phyloP scores from a whole-genome alignment of 2,113 vertebrate species.

The Hemiscyllium ocellatum region DNA sequence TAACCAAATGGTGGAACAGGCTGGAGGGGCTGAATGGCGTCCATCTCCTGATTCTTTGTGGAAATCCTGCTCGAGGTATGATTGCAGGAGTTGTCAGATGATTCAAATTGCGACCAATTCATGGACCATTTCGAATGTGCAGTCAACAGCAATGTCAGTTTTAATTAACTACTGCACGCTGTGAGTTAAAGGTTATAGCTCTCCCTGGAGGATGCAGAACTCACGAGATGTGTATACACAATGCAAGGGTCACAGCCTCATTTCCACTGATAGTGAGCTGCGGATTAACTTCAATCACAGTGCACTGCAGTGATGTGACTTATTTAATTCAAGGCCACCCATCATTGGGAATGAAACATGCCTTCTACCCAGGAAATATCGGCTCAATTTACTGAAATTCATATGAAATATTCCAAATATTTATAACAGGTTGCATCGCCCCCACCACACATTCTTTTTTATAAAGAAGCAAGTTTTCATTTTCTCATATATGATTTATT shows the following conservation, averaged over 20 bases:
- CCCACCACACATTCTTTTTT: neutral
- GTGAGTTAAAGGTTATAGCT: constrained; percentile 17
- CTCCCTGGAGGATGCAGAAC: neutral
- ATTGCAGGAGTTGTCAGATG: neutral
- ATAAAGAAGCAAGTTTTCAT: neutral
- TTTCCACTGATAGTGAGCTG: constrained; percentile 6
- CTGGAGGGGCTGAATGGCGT: neutral
- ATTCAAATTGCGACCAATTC: neutral
- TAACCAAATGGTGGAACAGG: neutral
- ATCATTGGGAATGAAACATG: neutral
- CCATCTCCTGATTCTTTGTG: neutral
- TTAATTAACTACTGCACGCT: neutral
- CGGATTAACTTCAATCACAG: neutral
- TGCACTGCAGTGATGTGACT: neutral
- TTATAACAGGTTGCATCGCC: neutral
- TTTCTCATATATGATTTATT: neutral
- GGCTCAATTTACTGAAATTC: neutral
- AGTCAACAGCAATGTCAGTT: constrained; percentile 6
- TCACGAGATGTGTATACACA: neutral
- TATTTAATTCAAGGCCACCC: constrained; percentile 1
- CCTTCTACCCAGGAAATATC: neutral
- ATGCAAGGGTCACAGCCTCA: neutral
- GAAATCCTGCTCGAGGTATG: neutral
- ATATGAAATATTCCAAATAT: neutral
- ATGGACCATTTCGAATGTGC: neutral